Evolutionary conservation across 1,140 invertebrate species (phyloP).

Genomic region (Eufriesea mexicana): DNA sequence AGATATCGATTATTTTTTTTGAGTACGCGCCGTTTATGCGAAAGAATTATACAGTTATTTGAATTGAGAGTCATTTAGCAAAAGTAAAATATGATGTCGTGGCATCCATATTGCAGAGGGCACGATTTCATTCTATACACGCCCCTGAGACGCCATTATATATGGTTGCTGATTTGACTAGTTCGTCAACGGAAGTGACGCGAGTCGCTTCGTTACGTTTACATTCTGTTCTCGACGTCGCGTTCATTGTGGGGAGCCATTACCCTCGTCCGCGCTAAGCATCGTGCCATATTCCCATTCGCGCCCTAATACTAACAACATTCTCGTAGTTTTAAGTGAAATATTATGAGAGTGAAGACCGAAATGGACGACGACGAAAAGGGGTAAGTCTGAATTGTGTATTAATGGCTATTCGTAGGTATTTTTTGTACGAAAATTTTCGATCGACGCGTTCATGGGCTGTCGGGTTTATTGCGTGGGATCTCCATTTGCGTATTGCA

Average conservation of each 20-base stretch:
- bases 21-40: neutral
- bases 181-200: constrained; percentile 77
- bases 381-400: constrained; percentile 76
- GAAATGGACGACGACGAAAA: constrained; percentile 84
- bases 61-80: neutral
- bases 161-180: constrained; percentile 68
- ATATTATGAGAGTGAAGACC: constrained; percentile 84
- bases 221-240: constrained; percentile 77
- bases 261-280: constrained; percentile 79
- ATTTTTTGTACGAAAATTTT: constrained; percentile 40
- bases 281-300: constrained; percentile 81
- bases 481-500: constrained; percentile 55
- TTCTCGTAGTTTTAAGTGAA: constrained; percentile 81
- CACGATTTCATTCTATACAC: rapidly evolving
- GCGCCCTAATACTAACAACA: constrained; percentile 76
- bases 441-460: constrained; percentile 39
- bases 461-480: constrained; percentile 63
- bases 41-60: neutral
- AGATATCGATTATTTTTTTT: neutral
- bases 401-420: neutral
- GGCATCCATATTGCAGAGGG: neutral
- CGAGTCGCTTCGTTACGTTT: constrained; percentile 78
- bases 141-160: neutral
- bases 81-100: neutral
- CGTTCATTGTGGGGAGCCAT: constrained; percentile 79